A percentile compares a stretch with the other conserved stretches of the same genome.
These are phyloP conservation scores for Meloe dianella DNA, from an alignment of 2,888 invertebrate genomes.

Conservation along the genomic window DNA sequence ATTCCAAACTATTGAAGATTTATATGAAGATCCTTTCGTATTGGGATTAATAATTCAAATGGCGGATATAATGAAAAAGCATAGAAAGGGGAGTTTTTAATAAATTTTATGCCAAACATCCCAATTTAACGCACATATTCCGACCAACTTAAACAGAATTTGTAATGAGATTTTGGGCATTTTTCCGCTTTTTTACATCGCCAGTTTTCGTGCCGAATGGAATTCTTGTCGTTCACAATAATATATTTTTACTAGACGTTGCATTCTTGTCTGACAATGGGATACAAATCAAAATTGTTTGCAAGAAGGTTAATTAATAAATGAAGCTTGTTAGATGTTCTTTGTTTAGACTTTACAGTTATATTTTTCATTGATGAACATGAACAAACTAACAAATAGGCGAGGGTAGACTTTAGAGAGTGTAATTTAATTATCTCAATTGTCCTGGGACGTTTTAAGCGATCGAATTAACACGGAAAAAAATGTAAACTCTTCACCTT, in stretches of 20 bases:
- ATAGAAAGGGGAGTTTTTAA: neutral
- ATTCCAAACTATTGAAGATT: neutral
- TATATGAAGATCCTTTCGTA: neutral
- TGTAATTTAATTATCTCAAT: neutral
- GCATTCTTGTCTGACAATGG: neutral
- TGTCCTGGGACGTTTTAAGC: neutral
- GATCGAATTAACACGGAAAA: neutral
- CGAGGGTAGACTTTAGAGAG: neutral
- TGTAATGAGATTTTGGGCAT: neutral
- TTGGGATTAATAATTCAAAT: neutral
- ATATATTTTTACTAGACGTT: neutral
- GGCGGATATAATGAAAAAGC: neutral
- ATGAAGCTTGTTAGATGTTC: conserved; percentile 21
- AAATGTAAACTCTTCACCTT: neutral
- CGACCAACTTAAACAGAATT: neutral
- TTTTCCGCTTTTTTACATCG: neutral
- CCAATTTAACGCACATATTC: neutral
- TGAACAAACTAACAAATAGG: neutral
- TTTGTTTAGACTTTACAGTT: conserved; percentile 16
- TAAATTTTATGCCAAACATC: neutral
- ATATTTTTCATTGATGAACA: conserved; percentile 21
- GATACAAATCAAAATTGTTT: neutral
- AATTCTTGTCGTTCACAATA: neutral
- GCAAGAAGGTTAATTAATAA: neutral
- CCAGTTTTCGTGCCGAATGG: neutral